Percentiles rank a stretch among this genome's conserved stretches.
phyloP scores from a whole-genome alignment of 1,140 invertebrate species.

The Belonocnema kinseyi region DNA sequence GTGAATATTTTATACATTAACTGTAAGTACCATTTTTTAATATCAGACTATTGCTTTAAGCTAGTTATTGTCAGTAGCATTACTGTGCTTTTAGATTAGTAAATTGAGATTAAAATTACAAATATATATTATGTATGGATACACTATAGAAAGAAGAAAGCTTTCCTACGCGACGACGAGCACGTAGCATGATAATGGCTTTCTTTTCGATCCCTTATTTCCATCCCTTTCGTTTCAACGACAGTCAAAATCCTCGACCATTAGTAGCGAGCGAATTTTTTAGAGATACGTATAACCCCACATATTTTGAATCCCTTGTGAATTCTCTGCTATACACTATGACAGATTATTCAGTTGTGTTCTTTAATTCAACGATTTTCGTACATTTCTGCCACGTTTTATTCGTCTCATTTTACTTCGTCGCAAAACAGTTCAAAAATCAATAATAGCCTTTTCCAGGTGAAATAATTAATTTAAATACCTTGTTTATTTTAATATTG shows the following conservation, averaged over 20 bases:
- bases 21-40: too few relatives aligned
- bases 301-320: background rate
- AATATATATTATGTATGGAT: too few relatives aligned
- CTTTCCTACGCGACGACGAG: slow-evolving; percentile 59
- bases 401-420: background rate
- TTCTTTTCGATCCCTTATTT: slow-evolving; percentile 67
- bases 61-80: too few relatives aligned
- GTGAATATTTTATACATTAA: too few relatives aligned
- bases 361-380: background rate
- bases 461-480: too few relatives aligned
- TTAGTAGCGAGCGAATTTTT: slow-evolving; percentile 41
- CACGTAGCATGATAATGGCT: slow-evolving; percentile 63
- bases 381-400: background rate
- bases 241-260: slow-evolving; percentile 68
- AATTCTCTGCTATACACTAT: background rate
- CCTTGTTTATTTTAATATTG: too few relatives aligned
- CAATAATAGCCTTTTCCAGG: too few relatives aligned
- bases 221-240: slow-evolving; percentile 49
- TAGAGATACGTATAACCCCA: slow-evolving; percentile 20
- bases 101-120: too few relatives aligned
- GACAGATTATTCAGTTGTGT: slow-evolving; percentile 7
- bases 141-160: slow-evolving; percentile 49
- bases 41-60: too few relatives aligned
- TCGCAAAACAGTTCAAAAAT: too few relatives aligned
- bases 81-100: too few relatives aligned